phyloP scores from a whole-genome alignment of 2,797 vertebrate species.

The Gymnoscopelus microlampas region DNA sequence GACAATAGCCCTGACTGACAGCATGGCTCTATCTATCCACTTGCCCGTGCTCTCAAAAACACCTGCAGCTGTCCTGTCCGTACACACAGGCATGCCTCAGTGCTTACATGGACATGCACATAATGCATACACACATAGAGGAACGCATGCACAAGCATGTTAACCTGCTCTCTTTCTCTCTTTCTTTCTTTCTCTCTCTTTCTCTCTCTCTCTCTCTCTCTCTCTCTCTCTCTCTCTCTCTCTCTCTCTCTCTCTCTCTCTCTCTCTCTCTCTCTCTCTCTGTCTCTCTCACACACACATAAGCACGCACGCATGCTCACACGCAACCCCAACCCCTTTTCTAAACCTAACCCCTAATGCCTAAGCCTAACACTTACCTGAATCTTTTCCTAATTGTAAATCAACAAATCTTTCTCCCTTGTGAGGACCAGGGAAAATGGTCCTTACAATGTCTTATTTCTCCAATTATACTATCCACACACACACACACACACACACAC shows the following conservation, averaged over 20 bases:
- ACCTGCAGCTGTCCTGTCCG: neutral
- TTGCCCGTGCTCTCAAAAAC: neutral
- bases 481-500: neutral
- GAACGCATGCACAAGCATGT: neutral
- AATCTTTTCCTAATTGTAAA: neutral
- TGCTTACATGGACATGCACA: neutral
- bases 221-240: neutral
- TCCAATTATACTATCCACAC: neutral
- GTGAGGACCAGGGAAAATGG: no score
- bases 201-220: no score
- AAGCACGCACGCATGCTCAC: neutral
- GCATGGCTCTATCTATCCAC: slow-evolving; percentile 41
- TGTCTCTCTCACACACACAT: slow-evolving; percentile 28
- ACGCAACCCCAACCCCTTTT: neutral
- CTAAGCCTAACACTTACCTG: neutral
- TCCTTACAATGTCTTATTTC: no score
- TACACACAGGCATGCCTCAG: neutral
- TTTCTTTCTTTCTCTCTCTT: slow-evolving; percentile 9
- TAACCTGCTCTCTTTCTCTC: neutral
- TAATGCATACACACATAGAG: no score
- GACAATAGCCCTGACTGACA: slow-evolving; percentile 52
- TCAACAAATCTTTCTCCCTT: no score
- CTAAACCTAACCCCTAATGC: neutral
- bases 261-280: neutral
- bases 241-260: slow-evolving; percentile 7